These are phyloP conservation scores for Aspidiotus rigidus DNA, from an alignment of 2,888 invertebrate species.

Conservation along the genomic window DNA sequence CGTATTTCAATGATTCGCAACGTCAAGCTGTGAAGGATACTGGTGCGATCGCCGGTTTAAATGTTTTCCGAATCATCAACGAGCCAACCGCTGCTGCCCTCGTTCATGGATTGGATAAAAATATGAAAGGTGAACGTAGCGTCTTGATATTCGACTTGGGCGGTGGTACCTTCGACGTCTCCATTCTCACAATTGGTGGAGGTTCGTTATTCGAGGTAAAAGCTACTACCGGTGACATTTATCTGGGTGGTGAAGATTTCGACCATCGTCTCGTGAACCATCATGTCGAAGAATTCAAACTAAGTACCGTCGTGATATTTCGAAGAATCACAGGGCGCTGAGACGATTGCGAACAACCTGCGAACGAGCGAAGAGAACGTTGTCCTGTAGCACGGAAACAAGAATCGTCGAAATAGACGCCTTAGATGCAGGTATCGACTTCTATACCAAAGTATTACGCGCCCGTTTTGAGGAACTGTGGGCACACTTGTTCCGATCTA, in stretches of 20 bases:
- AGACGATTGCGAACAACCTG: constrained; percentile 77
- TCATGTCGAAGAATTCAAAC: constrained; percentile 67
- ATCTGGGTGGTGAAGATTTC: constrained; percentile 67
- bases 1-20: constrained; percentile 65
- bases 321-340: constrained; percentile 58
- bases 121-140: constrained; percentile 50
- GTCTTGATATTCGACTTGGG: constrained; percentile 77
- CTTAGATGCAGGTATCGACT: constrained; percentile 78
- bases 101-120: constrained; percentile 35
- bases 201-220: constrained; percentile 71
- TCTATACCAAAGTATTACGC: constrained; percentile 73
- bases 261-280: constrained; percentile 70
- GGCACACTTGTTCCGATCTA: constrained; percentile 71
- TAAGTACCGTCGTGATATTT: constrained; percentile 61
- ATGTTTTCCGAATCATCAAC: constrained; percentile 67
- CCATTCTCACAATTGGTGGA: constrained; percentile 79
- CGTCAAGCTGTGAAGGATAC: constrained; percentile 55
- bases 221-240: constrained; percentile 72
- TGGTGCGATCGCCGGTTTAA: constrained; percentile 35
- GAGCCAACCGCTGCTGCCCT: constrained; percentile 36
- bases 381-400: constrained; percentile 68
- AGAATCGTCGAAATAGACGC: constrained; percentile 77
- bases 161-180: constrained; percentile 92
- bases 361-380: constrained; percentile 66
- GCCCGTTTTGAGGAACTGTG: constrained; percentile 84